Conservation (phyloP, 2,888 invertebrate genomes). For the Dryobotodes eremita region DNA sequence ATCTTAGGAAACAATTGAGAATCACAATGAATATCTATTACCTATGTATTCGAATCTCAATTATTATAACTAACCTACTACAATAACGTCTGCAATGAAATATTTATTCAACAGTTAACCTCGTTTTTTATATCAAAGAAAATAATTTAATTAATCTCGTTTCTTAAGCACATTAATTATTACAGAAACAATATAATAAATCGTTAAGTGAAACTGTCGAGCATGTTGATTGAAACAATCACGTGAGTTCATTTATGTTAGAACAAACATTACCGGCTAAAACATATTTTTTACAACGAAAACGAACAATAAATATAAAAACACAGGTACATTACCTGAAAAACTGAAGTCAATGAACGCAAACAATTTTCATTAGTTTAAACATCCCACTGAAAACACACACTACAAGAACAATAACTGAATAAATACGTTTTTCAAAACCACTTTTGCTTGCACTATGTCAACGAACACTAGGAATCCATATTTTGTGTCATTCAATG, state of each 20-base stretch:
- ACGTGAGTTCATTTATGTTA: not conserved
- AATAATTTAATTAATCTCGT: constrained; percentile 18
- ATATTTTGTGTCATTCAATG: constrained; percentile 23
- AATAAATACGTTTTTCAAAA: constrained; percentile 28
- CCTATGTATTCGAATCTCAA: not conserved
- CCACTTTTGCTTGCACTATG: constrained; percentile 57
- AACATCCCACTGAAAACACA: constrained; percentile 68
- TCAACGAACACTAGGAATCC: constrained; percentile 27
- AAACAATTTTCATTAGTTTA: constrained; percentile 66
- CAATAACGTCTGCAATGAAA: constrained; percentile 13
- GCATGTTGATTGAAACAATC: constrained; percentile 7
- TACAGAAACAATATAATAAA: not conserved
- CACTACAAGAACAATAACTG: constrained; percentile 52
- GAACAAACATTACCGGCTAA: constrained; percentile 4
- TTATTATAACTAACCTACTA: not conserved
- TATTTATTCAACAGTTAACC: constrained; percentile 14
- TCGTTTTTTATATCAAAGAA: constrained; percentile 1
- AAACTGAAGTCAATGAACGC: constrained; percentile 69
- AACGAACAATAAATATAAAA: not conserved
- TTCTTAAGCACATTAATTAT: constrained; percentile 12
- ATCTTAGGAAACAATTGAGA: constrained; percentile 23
- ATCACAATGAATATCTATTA: not conserved
- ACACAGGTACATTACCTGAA: constrained; percentile 72
- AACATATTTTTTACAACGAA: not conserved
- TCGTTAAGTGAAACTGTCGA: not conserved